Evolutionary conservation across 2,113 vertebrate species (phyloP).

Genomic region (Neolamprologus longior): DNA sequence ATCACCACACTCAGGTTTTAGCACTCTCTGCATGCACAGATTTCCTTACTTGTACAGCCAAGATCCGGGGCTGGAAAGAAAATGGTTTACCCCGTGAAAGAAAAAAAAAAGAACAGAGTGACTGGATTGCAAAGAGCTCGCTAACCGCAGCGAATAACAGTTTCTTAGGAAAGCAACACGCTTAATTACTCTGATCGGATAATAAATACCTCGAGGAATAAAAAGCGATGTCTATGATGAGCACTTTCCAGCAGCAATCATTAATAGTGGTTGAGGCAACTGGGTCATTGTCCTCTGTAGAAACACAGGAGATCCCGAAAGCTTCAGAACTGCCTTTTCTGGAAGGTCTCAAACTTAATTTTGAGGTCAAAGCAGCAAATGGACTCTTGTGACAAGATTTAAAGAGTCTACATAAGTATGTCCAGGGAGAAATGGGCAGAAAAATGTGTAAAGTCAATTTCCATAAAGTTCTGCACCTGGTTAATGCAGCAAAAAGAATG

Average conservation of each 20-base stretch:
- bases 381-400: neutral
- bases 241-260: constrained; percentile 23
- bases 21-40: constrained; percentile 43
- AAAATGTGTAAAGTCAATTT: neutral
- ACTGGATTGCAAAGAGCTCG: neutral
- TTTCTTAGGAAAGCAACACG: neutral
- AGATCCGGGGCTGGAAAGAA: constrained; percentile 9
- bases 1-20: constrained; percentile 59
- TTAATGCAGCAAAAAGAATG: neutral
- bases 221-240: constrained; percentile 7
- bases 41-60: constrained; percentile 28
- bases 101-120: neutral
- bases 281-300: constrained; percentile 29
- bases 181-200: neutral
- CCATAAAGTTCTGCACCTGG: neutral
- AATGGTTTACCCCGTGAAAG: neutral
- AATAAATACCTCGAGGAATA: neutral
- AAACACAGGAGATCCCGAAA: neutral
- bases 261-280: constrained; percentile 20
- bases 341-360: neutral
- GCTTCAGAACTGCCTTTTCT: neutral
- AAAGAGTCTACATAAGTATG: neutral
- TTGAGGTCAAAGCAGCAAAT: constrained; percentile 6
- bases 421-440: neutral
- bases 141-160: neutral